Evolutionary conservation across 1,140 invertebrate genomes (phyloP), one percentile per base, ranked within the genome.

Genomic region (Grapholita molesta): DNA sequence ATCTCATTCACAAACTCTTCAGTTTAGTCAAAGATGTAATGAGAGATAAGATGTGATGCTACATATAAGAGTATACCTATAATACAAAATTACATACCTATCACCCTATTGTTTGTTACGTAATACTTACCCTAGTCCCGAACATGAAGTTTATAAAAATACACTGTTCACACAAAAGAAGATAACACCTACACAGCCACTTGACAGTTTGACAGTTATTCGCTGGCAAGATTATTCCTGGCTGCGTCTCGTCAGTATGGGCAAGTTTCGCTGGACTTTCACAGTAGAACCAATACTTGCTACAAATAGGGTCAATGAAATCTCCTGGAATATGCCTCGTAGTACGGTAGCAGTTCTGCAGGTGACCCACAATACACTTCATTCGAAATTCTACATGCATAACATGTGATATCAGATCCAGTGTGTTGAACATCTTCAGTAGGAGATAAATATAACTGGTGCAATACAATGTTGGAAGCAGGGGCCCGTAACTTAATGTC

Each of bases 341-440:
- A 6, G 21, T 18, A 4, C 15, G 24, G 28, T 76, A 81, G 21
- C 65, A 72, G 3, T 33, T 42, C 64, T 79, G 70, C 4, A 81
- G 5, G 3, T 73, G 55, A 64, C 85, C 74, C 6, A 64, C 71
- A 3, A 86, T 77, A 2, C 66, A 70, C 35, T 67, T 57, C 18
- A 86, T 64, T 24, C 84, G 68, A 52, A 32, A 70, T 52, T 82
- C 76, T 4, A 85, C 73, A 7, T 85, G 70, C 70, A 81, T 77
- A 5, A 82, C 64, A 33, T 86, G 78, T 5, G 72, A 73, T 5
- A 76, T 81, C 18, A 85, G 65, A 71, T 86, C 83, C 4, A 86
- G 57, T 9, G 70, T 83, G 6, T 78, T 85, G 2, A 82, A 38
- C 15, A 86, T 82, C 76, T 85, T 86, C 42, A 85, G 79, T 7